phyloP scores from a whole-genome alignment of 1,140 invertebrate genomes.

The Eueides isabella region DNA sequence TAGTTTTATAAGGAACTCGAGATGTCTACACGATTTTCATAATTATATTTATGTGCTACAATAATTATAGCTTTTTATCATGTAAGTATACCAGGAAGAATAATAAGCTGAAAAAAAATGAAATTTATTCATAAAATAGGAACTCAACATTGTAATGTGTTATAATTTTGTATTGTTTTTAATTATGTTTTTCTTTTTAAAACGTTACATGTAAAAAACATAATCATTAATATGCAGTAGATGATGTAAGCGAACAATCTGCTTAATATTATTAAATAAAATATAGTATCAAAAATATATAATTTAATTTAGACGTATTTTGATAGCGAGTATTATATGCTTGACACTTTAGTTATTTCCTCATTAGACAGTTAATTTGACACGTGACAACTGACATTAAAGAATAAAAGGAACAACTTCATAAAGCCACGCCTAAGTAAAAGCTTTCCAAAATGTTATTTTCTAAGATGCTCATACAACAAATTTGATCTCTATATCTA shows the following conservation, averaged over 20 bases:
- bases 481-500: constrained; percentile 20
- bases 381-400: constrained; percentile 14
- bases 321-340: background rate
- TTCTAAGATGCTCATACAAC: constrained; percentile 2
- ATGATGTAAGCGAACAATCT: background rate
- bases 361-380: constrained; percentile 1
- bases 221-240: background rate
- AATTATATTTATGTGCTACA: background rate
- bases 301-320: no score
- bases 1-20: constrained; percentile 5
- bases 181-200: background rate
- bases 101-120: background rate
- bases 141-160: background rate
- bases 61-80: background rate
- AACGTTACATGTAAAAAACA: background rate
- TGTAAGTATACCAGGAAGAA: background rate
- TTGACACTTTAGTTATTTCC: background rate
- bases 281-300: no score
- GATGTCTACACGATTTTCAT: background rate
- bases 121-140: background rate
- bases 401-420: constrained; percentile 14
- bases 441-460: constrained; percentile 9
- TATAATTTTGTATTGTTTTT: background rate
- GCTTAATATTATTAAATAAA: background rate
- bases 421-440: constrained; percentile 17